Evolutionary conservation across 37 sponge, comb jelly and placozoan genomes (phyloP).

Genomic region (Theonella swinhoei): DNA sequence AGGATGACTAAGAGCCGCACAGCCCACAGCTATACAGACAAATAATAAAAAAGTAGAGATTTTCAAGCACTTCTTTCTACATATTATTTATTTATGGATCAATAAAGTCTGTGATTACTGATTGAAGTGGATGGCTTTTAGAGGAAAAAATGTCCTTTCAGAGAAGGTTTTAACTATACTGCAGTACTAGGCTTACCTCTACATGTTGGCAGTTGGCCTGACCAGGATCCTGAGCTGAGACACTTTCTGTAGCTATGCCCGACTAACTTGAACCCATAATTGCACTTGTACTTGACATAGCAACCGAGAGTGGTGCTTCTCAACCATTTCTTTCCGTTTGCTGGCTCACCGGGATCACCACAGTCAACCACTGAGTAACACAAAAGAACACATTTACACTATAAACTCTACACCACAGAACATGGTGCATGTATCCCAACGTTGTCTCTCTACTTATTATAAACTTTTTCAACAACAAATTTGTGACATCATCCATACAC

Average conservation of each 20-base stretch:
- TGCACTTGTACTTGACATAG: conserved; percentile 40
- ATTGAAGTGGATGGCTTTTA: too few species aligned
- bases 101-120: too few species aligned
- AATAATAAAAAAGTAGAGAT: neutral
- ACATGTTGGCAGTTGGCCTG: conserved; percentile 28
- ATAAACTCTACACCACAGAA: too few species aligned
- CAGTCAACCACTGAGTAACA: conserved; percentile 32
- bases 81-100: too few species aligned
- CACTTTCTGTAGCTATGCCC: conserved; percentile 24
- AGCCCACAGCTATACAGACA: neutral
- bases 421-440: too few species aligned
- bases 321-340: neutral
- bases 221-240: conserved; percentile 25
- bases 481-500: too few species aligned
- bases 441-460: too few species aligned
- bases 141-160: too few species aligned
- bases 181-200: too few species aligned
- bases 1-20: neutral
- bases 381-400: neutral
- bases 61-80: too few species aligned
- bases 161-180: too few species aligned
- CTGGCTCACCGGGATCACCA: conserved; percentile 36
- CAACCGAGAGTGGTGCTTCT: conserved; percentile 11
- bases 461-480: neutral
- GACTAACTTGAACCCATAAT: conserved; percentile 3